Percentiles rank a stretch among this genome's conserved stretches.
phyloP scores from a whole-genome alignment of 64 coral and sea anemone species.

The Catalaphyllia jardinei region DNA sequence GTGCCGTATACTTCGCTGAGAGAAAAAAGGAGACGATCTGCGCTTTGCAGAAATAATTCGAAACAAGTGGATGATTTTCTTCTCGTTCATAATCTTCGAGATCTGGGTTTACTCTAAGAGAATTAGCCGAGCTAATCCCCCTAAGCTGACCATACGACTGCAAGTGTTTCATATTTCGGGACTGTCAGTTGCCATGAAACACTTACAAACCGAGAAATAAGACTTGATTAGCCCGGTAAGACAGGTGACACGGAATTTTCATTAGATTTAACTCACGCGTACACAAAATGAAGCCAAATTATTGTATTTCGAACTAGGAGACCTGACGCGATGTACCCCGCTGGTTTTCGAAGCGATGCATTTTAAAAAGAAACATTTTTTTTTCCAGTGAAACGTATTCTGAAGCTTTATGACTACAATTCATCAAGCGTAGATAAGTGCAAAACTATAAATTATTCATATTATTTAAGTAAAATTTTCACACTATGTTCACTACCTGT shows the following conservation, averaged over 20 bases:
- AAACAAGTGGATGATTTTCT: conserved; percentile 93
- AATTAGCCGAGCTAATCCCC: background rate
- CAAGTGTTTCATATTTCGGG: background rate
- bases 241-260: conserved; percentile 13
- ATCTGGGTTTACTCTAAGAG: conserved; percentile 74
- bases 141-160: background rate
- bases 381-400: background rate
- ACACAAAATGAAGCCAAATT: background rate
- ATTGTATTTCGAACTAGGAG: background rate
- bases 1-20: conserved; percentile 70
- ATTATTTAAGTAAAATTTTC: background rate
- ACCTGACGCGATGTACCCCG: background rate
- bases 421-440: background rate
- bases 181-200: conserved; percentile 14
- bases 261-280: background rate
- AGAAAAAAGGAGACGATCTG: conserved; percentile 82
- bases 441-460: conserved; percentile 17
- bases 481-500: background rate
- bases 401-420: background rate
- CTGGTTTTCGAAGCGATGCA: background rate
- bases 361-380: background rate
- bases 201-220: background rate
- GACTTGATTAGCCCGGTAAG: background rate
- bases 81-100: conserved; percentile 82
- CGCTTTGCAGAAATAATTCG: conserved; percentile 81